phyloP scores from a whole-genome alignment of 2,113 vertebrate genomes.

The Pantherophis guttatus region DNA sequence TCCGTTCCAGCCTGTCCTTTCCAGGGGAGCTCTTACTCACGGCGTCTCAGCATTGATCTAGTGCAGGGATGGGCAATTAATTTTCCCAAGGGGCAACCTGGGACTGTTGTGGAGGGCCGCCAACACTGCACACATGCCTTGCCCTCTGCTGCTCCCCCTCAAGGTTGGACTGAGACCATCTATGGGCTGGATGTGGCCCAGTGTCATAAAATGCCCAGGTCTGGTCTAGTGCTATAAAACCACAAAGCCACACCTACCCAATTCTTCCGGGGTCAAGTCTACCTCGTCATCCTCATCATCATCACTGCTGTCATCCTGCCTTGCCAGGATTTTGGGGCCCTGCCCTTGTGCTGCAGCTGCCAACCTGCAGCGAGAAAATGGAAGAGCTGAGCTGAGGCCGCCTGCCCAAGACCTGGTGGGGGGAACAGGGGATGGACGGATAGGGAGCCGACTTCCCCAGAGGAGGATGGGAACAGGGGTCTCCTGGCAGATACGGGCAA shows the following conservation, averaged over 20 bases:
- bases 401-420: too few species aligned
- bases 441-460: neutral
- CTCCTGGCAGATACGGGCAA: neutral
- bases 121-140: neutral
- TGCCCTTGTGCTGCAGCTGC: conserved; percentile 80
- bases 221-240: neutral
- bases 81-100: neutral
- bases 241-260: conserved; percentile 69
- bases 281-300: conserved; percentile 69
- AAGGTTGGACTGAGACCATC: neutral
- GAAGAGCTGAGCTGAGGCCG: neutral
- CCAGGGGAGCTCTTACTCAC: neutral
- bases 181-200: neutral
- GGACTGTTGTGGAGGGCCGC: neutral
- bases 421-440: too few species aligned
- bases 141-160: too few species aligned
- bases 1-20: neutral
- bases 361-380: conserved; percentile 68
- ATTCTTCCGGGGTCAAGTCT: conserved; percentile 88
- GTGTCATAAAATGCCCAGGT: neutral
- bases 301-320: conserved; percentile 80
- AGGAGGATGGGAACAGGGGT: neutral
- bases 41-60: neutral
- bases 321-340: conserved; percentile 75
- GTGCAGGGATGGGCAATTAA: neutral